Conservation (phyloP, 2,113 vertebrate genomes). For the Phalacrocorax brasilianus region DNA sequence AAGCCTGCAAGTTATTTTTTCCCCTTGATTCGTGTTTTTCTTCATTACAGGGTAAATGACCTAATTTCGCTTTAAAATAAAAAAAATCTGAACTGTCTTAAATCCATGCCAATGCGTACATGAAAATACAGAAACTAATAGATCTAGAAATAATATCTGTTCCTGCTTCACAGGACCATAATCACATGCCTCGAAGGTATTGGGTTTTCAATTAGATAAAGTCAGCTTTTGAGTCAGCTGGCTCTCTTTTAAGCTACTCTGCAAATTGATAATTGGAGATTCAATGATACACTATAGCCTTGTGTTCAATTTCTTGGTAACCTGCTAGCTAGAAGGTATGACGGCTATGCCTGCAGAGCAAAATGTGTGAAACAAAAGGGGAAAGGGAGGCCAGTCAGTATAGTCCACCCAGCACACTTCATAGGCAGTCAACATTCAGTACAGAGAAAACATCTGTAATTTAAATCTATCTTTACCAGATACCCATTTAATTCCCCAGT, state of each 20-base stretch:
- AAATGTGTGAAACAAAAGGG: rapidly evolving
- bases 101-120: not conserved
- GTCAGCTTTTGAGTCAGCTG: not conserved
- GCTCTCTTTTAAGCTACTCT: not conserved
- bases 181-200: not conserved
- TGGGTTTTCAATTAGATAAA: not conserved
- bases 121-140: not conserved
- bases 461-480: not conserved
- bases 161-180: not conserved
- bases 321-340: not conserved
- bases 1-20: not conserved
- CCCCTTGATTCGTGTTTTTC: not conserved
- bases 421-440: not conserved
- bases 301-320: not conserved
- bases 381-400: not conserved
- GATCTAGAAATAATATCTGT: not conserved
- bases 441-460: not conserved
- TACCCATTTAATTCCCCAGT: not conserved
- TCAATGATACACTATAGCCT: not conserved
- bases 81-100: not conserved
- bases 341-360: not conserved
- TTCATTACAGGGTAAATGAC: not conserved
- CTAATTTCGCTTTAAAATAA: not conserved
- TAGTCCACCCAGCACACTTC: not conserved
- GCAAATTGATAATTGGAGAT: not conserved